Evolutionary conservation across 2,797 vertebrate species (phyloP).

Genomic region (Melopsittacus undulatus): DNA sequence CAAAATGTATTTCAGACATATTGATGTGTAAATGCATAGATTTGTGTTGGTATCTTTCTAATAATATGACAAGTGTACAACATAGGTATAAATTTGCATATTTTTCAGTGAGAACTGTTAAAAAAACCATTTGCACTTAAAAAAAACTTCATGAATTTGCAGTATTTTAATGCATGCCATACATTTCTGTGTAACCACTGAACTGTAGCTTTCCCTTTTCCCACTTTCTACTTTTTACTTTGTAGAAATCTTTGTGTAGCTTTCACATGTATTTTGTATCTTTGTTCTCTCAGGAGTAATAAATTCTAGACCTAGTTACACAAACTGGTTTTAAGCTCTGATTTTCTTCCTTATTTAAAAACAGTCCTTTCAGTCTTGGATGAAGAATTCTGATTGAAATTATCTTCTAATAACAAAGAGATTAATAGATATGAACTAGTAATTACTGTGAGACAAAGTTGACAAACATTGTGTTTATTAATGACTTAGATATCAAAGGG

Average conservation of each 20-base stretch:
- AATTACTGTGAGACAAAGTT: background rate
- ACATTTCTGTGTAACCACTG: constrained; percentile 55
- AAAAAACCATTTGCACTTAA: constrained; percentile 69
- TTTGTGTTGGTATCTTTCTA: constrained; percentile 44
- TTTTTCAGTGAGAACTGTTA: constrained; percentile 64
- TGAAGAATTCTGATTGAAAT: constrained; percentile 36
- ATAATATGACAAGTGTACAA: constrained; percentile 47
- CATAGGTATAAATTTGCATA: constrained; percentile 52
- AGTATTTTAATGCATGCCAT: constrained; percentile 62
- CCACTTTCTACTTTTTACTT: constrained; percentile 68
- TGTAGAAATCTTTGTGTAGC: constrained; percentile 66
- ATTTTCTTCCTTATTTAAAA: constrained; percentile 61
- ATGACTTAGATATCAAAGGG: background rate
- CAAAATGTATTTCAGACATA: constrained; percentile 3
- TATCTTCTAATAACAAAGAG: background rate
- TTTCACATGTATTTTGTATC: constrained; percentile 71
- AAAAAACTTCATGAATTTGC: constrained; percentile 57
- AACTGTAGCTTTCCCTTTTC: constrained; percentile 63
- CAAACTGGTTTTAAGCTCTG: constrained; percentile 65
- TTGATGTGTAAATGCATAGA: constrained; percentile 30
- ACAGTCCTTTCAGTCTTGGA: background rate
- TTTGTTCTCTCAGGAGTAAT: constrained; percentile 76
- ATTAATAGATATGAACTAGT: background rate
- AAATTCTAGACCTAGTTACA: constrained; percentile 72
- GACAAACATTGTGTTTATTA: background rate